Conservation (phyloP, 2,888 invertebrate genomes). For the Watsonalla cultraria region DNA sequence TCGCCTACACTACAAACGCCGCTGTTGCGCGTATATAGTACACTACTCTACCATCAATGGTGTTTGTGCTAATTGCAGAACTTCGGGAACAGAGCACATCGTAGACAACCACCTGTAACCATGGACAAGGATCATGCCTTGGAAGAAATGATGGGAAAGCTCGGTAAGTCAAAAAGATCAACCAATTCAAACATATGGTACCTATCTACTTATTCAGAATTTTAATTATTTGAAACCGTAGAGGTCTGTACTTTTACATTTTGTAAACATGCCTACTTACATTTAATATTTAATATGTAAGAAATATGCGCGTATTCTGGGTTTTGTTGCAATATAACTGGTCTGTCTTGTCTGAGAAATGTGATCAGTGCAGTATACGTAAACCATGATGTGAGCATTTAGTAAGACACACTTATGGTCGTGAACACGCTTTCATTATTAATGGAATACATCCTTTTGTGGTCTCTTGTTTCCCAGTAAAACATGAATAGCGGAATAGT, state of each 20-base stretch:
- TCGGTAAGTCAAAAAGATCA: conserved; percentile 68
- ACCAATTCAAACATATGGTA: conserved; percentile 42
- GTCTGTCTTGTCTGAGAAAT: conserved; percentile 34
- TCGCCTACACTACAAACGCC: conserved; percentile 29
- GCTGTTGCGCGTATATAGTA: conserved; percentile 27
- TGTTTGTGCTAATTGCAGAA: conserved; percentile 59
- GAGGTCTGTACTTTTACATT: conserved; percentile 29
- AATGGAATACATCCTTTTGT: conserved; percentile 24
- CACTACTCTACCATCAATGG: conserved; percentile 48
- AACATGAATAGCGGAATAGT: neutral
- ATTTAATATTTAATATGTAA: conserved; percentile 14
- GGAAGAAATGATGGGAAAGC: conserved; percentile 82
- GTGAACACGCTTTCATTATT: conserved; percentile 28
- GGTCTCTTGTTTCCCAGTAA: conserved; percentile 11
- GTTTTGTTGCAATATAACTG: conserved; percentile 21
- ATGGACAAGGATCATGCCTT: conserved; percentile 82
- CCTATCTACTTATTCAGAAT: conserved; percentile 2
- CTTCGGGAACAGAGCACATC: conserved; percentile 25
- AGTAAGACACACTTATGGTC: conserved; percentile 16
- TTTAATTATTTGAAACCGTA: conserved; percentile 15
- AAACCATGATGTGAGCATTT: conserved; percentile 25
- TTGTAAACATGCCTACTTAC: conserved; percentile 17
- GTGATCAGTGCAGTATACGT: conserved; percentile 26
- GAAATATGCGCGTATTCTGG: conserved; percentile 29
- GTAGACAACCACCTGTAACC: conserved; percentile 22